A percentile compares a stretch with the other conserved stretches of the same genome.
Conservation (phyloP, 64 coral and sea anemone species). For the Trachythela sp. region DNA sequence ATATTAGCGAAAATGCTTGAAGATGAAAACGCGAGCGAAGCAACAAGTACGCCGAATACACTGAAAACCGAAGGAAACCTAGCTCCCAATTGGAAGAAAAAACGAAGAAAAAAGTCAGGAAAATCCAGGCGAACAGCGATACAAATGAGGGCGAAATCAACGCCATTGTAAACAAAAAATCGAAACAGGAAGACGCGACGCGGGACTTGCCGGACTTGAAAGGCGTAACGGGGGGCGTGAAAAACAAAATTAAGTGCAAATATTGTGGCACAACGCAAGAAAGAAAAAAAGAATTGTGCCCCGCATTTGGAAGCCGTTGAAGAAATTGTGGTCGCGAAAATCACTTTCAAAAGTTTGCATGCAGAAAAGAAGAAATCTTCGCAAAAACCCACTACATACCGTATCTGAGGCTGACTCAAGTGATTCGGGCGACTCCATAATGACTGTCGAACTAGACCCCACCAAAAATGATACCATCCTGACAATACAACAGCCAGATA, state of each 20-base stretch:
- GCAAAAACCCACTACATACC: too few relatives aligned
- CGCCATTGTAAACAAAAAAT: background rate
- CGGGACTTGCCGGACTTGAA: background rate
- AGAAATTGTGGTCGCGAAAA: too few relatives aligned
- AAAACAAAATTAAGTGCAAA: constrained; percentile 49
- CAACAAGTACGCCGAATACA: background rate
- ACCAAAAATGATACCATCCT: background rate
- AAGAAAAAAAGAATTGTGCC: constrained; percentile 60
- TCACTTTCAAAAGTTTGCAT: too few relatives aligned
- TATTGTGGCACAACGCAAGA: constrained; percentile 44
- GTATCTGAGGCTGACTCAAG: too few relatives aligned
- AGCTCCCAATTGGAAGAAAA: constrained; percentile 48
- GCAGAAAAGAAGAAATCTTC: too few relatives aligned
- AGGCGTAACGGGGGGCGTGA: background rate
- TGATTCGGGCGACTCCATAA: too few relatives aligned
- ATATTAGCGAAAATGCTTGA: background rate
- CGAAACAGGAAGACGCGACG: background rate
- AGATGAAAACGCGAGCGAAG: background rate
- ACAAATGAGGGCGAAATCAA: background rate
- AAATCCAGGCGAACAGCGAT: background rate
- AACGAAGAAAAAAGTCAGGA: constrained; percentile 28
- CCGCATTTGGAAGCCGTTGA: too few relatives aligned
- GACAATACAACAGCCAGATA: background rate
- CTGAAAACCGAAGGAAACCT: constrained; percentile 40
- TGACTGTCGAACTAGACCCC: constrained; percentile 15